Percentiles rank a stretch among this genome's conserved stretches.
Evolutionary conservation across 2,888 invertebrate species (phyloP).

Genomic region (Hypselothyrea guttata): DNA sequence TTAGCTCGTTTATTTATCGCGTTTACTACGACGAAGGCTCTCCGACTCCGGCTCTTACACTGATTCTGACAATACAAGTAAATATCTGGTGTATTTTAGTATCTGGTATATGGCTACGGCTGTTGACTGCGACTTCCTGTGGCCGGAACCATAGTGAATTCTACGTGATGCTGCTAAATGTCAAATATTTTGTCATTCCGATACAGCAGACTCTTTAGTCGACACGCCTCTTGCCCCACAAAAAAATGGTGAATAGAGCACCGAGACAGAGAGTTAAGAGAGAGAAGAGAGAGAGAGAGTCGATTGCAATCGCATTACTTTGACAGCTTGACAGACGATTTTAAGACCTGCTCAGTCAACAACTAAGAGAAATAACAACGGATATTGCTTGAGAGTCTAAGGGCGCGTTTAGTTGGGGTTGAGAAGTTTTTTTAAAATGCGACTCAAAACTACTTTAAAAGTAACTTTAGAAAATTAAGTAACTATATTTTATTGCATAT

Average conservation of each 20-base stretch:
- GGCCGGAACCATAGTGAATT: slow-evolving; percentile 33
- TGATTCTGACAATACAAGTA: slow-evolving; percentile 3
- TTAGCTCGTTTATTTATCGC: slow-evolving; percentile 65
- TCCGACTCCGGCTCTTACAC: too few relatives aligned
- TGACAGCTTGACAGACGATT: slow-evolving; percentile 68
- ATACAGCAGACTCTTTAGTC: slow-evolving; percentile 6
- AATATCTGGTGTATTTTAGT: too few relatives aligned
- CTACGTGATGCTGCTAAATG: slow-evolving; percentile 73
- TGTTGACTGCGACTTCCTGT: neutral
- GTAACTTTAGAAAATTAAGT: too few relatives aligned
- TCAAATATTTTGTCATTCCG: slow-evolving; percentile 70
- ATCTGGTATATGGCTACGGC: neutral
- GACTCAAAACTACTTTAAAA: too few relatives aligned
- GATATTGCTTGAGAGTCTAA: slow-evolving; percentile 19
- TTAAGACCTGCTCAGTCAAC: slow-evolving; percentile 40
- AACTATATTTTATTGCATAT: too few relatives aligned
- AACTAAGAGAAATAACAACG: slow-evolving; percentile 29
- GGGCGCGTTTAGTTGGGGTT: neutral
- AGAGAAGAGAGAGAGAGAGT: neutral
- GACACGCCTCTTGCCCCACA: too few relatives aligned
- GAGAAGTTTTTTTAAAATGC: neutral
- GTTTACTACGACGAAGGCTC: slow-evolving; percentile 17
- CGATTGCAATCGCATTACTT: slow-evolving; percentile 46
- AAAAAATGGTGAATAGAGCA: too few relatives aligned
- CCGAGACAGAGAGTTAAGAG: neutral